These are phyloP conservation scores for Pherbina coryleti DNA, from an alignment of 2,888 invertebrate species.

Conservation along the genomic window DNA sequence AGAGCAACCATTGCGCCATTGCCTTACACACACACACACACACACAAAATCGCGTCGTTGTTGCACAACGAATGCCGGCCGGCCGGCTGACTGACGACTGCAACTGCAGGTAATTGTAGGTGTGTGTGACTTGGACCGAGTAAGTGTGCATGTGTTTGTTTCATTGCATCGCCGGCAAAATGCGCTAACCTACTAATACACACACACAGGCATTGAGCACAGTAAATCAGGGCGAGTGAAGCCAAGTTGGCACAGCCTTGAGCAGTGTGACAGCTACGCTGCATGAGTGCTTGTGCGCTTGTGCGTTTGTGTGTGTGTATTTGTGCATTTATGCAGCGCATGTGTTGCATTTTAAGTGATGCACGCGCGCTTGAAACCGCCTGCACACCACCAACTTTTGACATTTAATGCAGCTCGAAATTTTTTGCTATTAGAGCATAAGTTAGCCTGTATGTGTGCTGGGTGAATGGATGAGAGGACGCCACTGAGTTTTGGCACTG, in stretches of 20 bases:
- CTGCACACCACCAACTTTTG: not conserved
- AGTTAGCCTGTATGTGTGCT: too few relatives aligned
- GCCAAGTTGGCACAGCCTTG: not conserved
- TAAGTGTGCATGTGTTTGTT: not conserved
- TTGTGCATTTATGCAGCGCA: constrained; percentile 38
- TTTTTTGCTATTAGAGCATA: not conserved
- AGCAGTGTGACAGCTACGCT: not conserved
- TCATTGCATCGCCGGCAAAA: constrained; percentile 11
- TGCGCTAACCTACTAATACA: constrained; percentile 25
- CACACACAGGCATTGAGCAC: not conserved
- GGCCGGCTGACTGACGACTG: constrained; percentile 43
- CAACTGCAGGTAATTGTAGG: not conserved
- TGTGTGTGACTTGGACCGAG: not conserved
- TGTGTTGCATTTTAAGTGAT: constrained; percentile 61
- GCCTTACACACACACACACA: too few relatives aligned
- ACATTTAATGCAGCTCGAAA: not conserved
- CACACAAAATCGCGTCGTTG: constrained; percentile 27
- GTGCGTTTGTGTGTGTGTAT: not conserved
- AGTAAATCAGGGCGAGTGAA: not conserved
- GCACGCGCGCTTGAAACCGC: not conserved
- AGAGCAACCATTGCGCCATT: too few relatives aligned
- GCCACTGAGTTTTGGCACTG: not conserved
- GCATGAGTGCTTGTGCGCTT: constrained; percentile 23
- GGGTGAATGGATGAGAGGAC: not conserved
- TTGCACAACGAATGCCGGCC: constrained; percentile 25